phyloP scores from a whole-genome alignment of 2,888 invertebrate species.

The Coecobrya sp. region DNA sequence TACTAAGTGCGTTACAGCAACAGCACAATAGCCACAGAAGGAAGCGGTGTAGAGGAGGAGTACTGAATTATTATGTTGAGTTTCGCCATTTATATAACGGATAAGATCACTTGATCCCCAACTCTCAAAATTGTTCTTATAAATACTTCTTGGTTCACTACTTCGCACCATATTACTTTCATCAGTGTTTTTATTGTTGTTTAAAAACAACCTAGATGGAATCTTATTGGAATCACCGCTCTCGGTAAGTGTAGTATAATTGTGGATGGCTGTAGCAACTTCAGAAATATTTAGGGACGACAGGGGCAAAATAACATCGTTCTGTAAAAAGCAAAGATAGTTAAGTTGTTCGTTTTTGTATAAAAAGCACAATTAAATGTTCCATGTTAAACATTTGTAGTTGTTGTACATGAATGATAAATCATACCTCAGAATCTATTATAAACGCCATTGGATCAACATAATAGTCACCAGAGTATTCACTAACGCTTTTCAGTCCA shows the following conservation, averaged over 20 bases:
- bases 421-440: slow-evolving; percentile 84
- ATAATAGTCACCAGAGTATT: slow-evolving; percentile 52
- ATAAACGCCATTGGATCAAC: slow-evolving; percentile 84
- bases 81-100: slow-evolving; percentile 67
- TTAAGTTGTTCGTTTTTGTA: too few relatives aligned
- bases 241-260: slow-evolving; percentile 78
- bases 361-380: neutral
- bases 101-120: slow-evolving; percentile 80
- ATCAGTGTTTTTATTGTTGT: slow-evolving; percentile 37
- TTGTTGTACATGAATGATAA: neutral
- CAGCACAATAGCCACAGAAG: slow-evolving; percentile 85
- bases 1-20: slow-evolving; percentile 83
- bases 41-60: slow-evolving; percentile 84
- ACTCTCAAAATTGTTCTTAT: slow-evolving; percentile 39
- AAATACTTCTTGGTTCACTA: neutral
- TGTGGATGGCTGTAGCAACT: slow-evolving; percentile 81
- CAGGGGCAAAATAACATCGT: slow-evolving; percentile 84
- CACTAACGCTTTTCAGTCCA: slow-evolving; percentile 58
- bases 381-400: neutral
- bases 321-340: too few relatives aligned
- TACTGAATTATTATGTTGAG: slow-evolving; percentile 68
- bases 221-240: slow-evolving; percentile 54
- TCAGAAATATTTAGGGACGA: slow-evolving; percentile 84
- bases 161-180: neutral
- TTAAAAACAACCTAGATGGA: slow-evolving; percentile 53